Base-by-base conservation (phyloP, 1,140 invertebrate species). In the Philotrypesis tridentata region DNA sequence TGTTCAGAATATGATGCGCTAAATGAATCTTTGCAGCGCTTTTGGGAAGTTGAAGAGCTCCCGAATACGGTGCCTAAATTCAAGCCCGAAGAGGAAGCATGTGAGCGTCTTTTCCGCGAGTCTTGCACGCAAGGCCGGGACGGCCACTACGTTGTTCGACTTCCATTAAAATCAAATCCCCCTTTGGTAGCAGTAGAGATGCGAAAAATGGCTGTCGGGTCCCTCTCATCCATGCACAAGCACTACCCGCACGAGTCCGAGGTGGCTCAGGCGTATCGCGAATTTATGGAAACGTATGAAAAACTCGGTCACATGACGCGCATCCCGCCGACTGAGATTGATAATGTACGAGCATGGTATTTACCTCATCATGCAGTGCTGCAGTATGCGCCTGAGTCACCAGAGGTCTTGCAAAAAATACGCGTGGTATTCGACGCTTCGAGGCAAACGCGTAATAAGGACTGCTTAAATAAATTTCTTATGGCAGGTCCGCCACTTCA, bases 31-130 rank as follows among this genome's bases (percentile, higher is more conserved):
- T 17, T 85, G 4, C 78, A 83, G 74, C 65, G 70, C 4, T 86
- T 84, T 43, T 86, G 84, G 85, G 55, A 61, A 0, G 55, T 80
- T 4, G 84, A 86, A 27, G 82, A 84, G 21, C 2, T 84, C 7
- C 65, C 76, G 0, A 31, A 67, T 1, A 6, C 12, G 6, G 0
- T 33, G 6, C 31, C 7, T 4, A 67, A 17, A 11, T 6, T 79
- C 0, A 79, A 81, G 31, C 72, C 82, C 3, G 83, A 84, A 23
- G 83, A 84, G 21, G 73, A 75, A 21, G 31, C 27, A 2, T 85
- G 83, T 60, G 85, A 85, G 25, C 23, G 37, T 5, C 63, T 71
- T 6, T 85, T 82, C 76, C 8, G 9, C 4, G 27, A 74, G 1
- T 81, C 79, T 17, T 27, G 29, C 5, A 27, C 67, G 2, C 74